Conservation (phyloP, 2,888 invertebrate species). For the Portevinia maculata region DNA sequence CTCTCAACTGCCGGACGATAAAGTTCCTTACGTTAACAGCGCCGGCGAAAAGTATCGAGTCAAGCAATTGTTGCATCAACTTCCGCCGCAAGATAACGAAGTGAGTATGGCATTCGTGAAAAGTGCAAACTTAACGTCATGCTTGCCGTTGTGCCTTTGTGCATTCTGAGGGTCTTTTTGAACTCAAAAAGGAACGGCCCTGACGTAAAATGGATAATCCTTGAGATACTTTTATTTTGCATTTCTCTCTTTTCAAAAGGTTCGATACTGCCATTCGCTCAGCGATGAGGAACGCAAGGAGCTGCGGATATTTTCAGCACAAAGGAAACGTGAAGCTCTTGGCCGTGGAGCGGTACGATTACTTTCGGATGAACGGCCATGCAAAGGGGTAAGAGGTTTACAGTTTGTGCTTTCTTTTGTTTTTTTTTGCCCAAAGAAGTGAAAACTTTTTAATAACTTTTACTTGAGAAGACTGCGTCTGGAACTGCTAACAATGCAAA, state of each 20-base stretch:
- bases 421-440: constrained; percentile 33
- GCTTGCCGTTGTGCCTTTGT: constrained; percentile 28
- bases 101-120: constrained; percentile 80
- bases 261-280: constrained; percentile 96
- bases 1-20: constrained; percentile 96
- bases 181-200: constrained; percentile 77
- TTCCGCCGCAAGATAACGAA: constrained; percentile 99
- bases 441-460: constrained; percentile 72
- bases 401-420: constrained; percentile 37
- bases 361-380: constrained; percentile 88
- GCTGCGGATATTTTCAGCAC: constrained; percentile 94
- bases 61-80: constrained; percentile 95
- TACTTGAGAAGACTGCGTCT: constrained; percentile 38
- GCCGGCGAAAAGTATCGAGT: constrained; percentile 96
- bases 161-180: constrained; percentile 75
- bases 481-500: constrained; percentile 66
- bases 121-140: constrained; percentile 43
- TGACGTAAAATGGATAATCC: constrained; percentile 56
- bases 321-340: constrained; percentile 96
- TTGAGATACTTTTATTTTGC: constrained; percentile 49
- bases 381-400: constrained; percentile 88
- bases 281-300: constrained; percentile 97
- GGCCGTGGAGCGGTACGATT: constrained; percentile 95
- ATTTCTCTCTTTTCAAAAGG: constrained; percentile 83
- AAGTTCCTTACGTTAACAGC: constrained; percentile 98